Evolutionary conservation across 2,797 vertebrate species (phyloP).

Genomic region (Scarus forsteni): DNA sequence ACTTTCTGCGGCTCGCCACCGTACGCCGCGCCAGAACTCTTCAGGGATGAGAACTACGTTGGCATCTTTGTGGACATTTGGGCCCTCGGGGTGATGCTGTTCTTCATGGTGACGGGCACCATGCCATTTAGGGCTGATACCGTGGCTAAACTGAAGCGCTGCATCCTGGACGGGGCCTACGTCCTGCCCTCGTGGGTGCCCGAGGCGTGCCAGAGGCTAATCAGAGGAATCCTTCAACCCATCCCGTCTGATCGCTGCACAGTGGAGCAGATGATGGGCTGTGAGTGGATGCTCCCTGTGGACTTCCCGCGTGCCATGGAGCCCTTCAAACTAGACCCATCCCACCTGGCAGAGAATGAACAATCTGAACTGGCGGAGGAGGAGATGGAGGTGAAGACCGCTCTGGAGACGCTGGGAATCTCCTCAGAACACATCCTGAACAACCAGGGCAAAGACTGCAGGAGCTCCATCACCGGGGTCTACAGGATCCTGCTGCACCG

Average conservation of each 20-base stretch:
- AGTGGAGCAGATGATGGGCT: slow-evolving; percentile 91
- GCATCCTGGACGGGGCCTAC: slow-evolving; percentile 93
- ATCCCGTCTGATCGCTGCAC: slow-evolving; percentile 88
- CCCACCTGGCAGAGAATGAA: slow-evolving; percentile 85
- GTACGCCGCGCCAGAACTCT: slow-evolving; percentile 95
- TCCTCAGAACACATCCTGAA: slow-evolving; percentile 92
- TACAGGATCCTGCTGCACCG: slow-evolving; percentile 94
- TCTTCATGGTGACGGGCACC: slow-evolving; percentile 92
- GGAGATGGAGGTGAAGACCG: slow-evolving; percentile 89
- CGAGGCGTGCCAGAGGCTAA: slow-evolving; percentile 90
- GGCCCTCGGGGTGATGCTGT: slow-evolving; percentile 95
- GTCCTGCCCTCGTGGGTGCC: slow-evolving; percentile 87
- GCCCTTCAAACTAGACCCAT: slow-evolving; percentile 92
- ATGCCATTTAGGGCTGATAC: slow-evolving; percentile 98
- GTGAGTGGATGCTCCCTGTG: slow-evolving; percentile 93
- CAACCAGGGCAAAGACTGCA: slow-evolving; percentile 90
- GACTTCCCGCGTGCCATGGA: slow-evolving; percentile 89
- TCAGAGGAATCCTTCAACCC: slow-evolving; percentile 91
- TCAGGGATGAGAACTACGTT: slow-evolving; percentile 92
- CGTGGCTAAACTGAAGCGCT: slow-evolving; percentile 94
- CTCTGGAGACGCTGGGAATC: slow-evolving; percentile 90
- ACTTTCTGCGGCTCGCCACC: slow-evolving; percentile 98
- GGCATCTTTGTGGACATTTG: slow-evolving; percentile 94
- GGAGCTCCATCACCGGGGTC: slow-evolving; percentile 92
- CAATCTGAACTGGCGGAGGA: slow-evolving; percentile 85